Evolutionary conservation across 2,797 vertebrate genomes (phyloP).

Genomic region (Syndactyla subalaris): DNA sequence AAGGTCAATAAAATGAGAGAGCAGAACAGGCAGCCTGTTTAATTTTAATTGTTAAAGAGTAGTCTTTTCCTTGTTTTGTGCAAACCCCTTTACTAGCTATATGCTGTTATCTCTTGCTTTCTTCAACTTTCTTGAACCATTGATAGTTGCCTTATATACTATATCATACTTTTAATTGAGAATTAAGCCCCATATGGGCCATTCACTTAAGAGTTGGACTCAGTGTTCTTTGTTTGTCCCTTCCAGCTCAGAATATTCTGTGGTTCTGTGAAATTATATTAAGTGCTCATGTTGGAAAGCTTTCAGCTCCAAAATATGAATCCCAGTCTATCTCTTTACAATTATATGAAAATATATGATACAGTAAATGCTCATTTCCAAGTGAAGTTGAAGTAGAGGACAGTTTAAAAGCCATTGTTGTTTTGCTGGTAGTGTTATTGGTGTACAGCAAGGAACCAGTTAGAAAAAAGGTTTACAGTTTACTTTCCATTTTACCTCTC

Average conservation of each 20-base stretch:
- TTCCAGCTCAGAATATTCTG: neutral
- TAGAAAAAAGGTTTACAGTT: neutral
- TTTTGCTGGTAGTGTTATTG: neutral
- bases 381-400: neutral
- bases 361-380: neutral
- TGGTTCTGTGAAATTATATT: neutral
- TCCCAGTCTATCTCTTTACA: neutral
- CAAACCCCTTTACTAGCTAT: neutral
- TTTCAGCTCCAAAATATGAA: neutral
- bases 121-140: neutral
- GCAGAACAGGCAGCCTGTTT: neutral
- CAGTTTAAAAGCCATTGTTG: neutral
- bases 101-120: neutral
- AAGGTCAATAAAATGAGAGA: neutral
- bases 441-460: neutral
- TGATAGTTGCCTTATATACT: neutral
- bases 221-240: neutral
- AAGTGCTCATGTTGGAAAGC: neutral
- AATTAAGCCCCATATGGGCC: neutral
- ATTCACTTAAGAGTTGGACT: neutral
- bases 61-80: neutral
- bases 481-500: constrained; percentile 27
- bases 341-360: neutral
- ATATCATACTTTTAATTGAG: neutral
- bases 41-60: neutral